Conservation (phyloP, 2,888 invertebrate genomes). For the Archaeoteleia sp. region DNA sequence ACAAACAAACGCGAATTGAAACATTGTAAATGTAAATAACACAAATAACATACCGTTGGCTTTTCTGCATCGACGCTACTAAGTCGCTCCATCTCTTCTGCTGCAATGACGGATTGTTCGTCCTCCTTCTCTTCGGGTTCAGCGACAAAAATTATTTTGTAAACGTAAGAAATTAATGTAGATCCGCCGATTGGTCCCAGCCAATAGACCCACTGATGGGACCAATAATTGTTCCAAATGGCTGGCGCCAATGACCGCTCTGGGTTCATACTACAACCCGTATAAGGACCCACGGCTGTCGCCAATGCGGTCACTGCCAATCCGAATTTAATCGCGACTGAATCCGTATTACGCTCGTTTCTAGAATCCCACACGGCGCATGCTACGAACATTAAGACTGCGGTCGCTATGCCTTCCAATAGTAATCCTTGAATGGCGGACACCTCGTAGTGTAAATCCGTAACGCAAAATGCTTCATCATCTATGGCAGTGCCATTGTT, state of each 20-base stretch:
- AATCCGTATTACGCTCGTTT: constrained; percentile 70
- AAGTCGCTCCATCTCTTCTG: constrained; percentile 64
- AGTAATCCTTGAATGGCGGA: constrained; percentile 68
- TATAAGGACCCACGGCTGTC: constrained; percentile 75
- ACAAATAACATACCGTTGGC: constrained; percentile 60
- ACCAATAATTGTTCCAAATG: constrained; percentile 71
- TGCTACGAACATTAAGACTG: constrained; percentile 70
- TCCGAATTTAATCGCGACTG: constrained; percentile 73
- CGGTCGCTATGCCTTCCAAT: constrained; percentile 71
- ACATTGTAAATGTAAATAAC: no score
- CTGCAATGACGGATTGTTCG: constrained; percentile 10
- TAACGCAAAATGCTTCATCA: constrained; percentile 67
- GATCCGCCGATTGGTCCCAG: constrained; percentile 70
- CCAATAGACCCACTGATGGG: constrained; percentile 72
- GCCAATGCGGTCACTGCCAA: constrained; percentile 71
- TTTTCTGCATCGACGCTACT: constrained; percentile 64
- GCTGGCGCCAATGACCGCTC: constrained; percentile 76
- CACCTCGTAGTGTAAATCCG: constrained; percentile 60
- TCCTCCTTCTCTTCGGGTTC: constrained; percentile 48
- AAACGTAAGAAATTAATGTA: constrained; percentile 62
- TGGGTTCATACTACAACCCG: constrained; percentile 83
- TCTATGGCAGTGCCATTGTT: constrained; percentile 12
- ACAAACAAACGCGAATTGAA: no score
- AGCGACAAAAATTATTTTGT: constrained; percentile 62
- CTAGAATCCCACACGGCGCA: constrained; percentile 74